Percentiles rank a stretch among this genome's conserved stretches.
These are phyloP conservation scores for Pharmacophagus antenor DNA, from an alignment of 2,888 invertebrate species.

Conservation along the genomic window DNA sequence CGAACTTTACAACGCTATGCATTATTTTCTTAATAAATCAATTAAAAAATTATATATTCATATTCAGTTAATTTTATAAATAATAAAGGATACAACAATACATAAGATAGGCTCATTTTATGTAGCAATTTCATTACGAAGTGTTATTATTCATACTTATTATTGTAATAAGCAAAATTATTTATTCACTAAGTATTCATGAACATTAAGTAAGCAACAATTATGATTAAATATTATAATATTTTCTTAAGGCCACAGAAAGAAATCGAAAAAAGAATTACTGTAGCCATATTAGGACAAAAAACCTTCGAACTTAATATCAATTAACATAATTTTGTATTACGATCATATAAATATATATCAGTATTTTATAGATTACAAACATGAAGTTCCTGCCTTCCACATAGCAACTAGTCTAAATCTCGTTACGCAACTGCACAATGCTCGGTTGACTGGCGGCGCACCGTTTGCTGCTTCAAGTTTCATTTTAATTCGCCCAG, in stretches of 20 bases:
- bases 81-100: too few relatives aligned
- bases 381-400: slow-evolving; percentile 34
- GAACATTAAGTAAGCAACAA: neutral
- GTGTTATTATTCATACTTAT: neutral
- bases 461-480: neutral
- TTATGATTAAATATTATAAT: neutral
- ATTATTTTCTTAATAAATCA: neutral
- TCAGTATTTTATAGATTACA: slow-evolving; percentile 14
- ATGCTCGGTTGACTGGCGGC: slow-evolving; percentile 34
- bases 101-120: neutral
- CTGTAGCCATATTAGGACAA: neutral
- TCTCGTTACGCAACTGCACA: slow-evolving; percentile 36
- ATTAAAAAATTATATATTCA: too few relatives aligned
- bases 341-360: neutral
- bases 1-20: neutral
- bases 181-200: neutral
- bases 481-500: neutral
- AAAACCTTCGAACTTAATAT: too few relatives aligned
- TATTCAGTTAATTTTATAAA: too few relatives aligned
- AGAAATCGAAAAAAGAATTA: neutral
- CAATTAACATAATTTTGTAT: too few relatives aligned
- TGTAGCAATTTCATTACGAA: neutral
- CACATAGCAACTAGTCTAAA: slow-evolving; percentile 41
- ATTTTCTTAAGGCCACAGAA: neutral
- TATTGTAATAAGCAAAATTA: neutral